Evolutionary conservation across 2,888 invertebrate genomes (phyloP).

Genomic region (Clanis bilineata): DNA sequence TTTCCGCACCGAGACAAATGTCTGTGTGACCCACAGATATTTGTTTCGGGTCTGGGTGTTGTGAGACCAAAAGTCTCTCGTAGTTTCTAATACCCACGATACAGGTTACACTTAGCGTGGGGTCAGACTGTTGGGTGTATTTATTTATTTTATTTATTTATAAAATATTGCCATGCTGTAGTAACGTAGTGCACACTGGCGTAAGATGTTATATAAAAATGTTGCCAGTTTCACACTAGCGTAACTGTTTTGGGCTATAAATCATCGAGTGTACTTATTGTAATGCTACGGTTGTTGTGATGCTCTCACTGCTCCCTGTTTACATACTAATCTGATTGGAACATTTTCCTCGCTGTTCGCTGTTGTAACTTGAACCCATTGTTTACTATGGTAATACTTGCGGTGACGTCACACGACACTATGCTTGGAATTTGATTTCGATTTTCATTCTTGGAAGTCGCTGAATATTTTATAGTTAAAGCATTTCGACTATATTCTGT

Average conservation of each 20-base stretch:
- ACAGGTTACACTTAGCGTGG: too few relatives aligned
- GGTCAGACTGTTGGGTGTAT: too few relatives aligned
- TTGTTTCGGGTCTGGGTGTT: too few relatives aligned
- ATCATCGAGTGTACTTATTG: conserved; percentile 27
- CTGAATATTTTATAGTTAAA: not conserved
- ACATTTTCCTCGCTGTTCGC: conserved; percentile 7
- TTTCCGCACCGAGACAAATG: too few relatives aligned
- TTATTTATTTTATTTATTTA: too few relatives aligned
- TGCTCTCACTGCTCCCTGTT: conserved; percentile 47
- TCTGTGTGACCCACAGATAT: too few relatives aligned
- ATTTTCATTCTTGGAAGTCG: not conserved
- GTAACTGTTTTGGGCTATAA: conserved; percentile 23
- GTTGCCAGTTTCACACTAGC: not conserved
- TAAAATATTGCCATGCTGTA: too few relatives aligned
- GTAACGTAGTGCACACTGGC: too few relatives aligned
- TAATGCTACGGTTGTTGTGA: conserved; percentile 32
- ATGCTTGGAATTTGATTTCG: conserved; percentile 14
- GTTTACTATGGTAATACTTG: conserved; percentile 19
- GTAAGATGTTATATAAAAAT: not conserved
- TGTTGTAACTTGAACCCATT: conserved; percentile 14
- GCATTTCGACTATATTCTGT: too few relatives aligned
- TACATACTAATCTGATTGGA: conserved; percentile 47
- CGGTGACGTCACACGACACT: conserved; percentile 13
- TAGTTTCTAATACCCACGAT: too few relatives aligned
- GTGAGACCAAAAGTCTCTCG: too few relatives aligned